phyloP scores from a whole-genome alignment of 2,113 vertebrate species.

The Hyperopisus bebe region DNA sequence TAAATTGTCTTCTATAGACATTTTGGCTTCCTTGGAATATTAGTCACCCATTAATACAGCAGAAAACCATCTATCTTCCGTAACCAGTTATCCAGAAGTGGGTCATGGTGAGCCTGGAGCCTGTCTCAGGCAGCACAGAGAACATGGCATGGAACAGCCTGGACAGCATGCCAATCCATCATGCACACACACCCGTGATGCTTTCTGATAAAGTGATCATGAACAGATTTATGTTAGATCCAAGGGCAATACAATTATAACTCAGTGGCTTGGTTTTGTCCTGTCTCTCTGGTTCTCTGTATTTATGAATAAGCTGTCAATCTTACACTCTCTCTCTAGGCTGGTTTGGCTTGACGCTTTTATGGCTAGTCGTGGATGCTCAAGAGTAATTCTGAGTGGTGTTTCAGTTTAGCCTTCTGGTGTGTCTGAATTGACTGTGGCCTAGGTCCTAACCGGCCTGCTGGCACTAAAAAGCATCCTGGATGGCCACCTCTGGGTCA shows the following conservation, averaged over 20 bases:
- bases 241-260: too few species aligned
- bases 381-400: background rate
- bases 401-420: background rate
- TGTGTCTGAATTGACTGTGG: background rate
- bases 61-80: background rate
- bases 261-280: background rate
- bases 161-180: background rate
- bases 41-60: background rate
- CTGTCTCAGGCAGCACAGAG: background rate
- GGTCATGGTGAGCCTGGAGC: background rate
- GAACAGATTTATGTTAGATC: background rate
- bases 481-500: background rate
- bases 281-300: background rate
- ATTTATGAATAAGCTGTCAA: background rate
- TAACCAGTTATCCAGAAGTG: background rate
- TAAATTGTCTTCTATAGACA: background rate
- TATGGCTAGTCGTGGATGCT: background rate
- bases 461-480: background rate
- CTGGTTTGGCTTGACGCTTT: background rate
- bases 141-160: background rate
- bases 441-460: background rate
- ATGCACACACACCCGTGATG: background rate
- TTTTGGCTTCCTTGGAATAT: background rate
- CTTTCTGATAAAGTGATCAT: background rate
- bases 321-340: background rate